Conservation (phyloP, 2,113 vertebrate species). For the Centropus unirufus region DNA sequence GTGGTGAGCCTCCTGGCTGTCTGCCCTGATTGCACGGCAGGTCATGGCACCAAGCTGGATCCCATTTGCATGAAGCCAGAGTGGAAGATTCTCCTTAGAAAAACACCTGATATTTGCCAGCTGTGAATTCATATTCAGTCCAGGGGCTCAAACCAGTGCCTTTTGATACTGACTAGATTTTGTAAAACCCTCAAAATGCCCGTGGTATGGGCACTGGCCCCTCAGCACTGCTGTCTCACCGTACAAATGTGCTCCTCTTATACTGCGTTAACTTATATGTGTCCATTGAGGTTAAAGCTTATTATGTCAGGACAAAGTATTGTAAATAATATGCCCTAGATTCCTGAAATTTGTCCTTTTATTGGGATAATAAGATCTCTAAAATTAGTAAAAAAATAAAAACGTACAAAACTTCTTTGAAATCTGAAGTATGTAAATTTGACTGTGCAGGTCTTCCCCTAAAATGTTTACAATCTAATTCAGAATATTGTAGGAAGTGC, state of each 20-base stretch:
- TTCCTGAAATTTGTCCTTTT: not conserved
- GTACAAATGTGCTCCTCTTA: accelerated
- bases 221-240: not conserved
- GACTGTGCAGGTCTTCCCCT: not conserved
- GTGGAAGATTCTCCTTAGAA: not conserved
- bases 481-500: not conserved
- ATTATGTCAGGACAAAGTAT: not conserved
- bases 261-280: not conserved
- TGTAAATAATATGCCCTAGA: not conserved
- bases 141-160: not conserved
- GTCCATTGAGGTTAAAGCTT: not conserved
- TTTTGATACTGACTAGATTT: not conserved
- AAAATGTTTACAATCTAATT: not conserved
- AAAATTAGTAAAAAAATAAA: not conserved
- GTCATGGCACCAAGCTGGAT: not conserved
- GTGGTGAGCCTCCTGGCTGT: not conserved
- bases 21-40: not conserved
- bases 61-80: not conserved
- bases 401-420: not conserved
- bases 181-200: not conserved
- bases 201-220: not conserved
- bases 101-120: not conserved
- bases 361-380: not conserved
- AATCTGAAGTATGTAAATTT: not conserved
- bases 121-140: not conserved